These are phyloP conservation scores for Eolophus roseicapilla DNA, from an alignment of 2,113 vertebrate species.

Conservation along the genomic window DNA sequence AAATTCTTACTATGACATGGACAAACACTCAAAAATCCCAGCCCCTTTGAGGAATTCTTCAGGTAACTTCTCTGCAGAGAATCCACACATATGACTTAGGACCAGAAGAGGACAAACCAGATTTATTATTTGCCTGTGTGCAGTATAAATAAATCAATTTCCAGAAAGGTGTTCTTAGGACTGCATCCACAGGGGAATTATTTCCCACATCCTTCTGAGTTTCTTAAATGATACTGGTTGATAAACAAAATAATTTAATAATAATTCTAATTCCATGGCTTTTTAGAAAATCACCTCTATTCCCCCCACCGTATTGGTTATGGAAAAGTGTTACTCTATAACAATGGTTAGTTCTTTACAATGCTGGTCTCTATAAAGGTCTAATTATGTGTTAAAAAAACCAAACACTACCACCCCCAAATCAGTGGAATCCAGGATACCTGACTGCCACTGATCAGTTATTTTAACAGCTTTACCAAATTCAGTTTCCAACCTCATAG, in stretches of 20 bases:
- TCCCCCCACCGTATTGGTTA: neutral
- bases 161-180: neutral
- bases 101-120: neutral
- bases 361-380: neutral
- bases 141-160: neutral
- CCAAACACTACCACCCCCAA: too few species aligned
- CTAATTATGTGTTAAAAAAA: neutral
- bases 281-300: neutral
- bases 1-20: neutral
- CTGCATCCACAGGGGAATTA: neutral
- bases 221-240: neutral
- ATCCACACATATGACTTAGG: neutral
- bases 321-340: neutral
- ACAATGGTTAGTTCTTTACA: neutral
- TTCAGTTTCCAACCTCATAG: neutral
- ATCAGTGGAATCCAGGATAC: neutral
- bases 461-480: neutral
- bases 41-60: neutral
- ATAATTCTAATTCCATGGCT: neutral
- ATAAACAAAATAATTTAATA: neutral
- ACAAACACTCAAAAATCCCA: neutral
- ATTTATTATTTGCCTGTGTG: neutral
- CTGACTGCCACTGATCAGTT: neutral
- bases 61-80: neutral
- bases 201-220: neutral